phyloP scores from a whole-genome alignment of 2,113 vertebrate species.

The Xerus inauris region DNA sequence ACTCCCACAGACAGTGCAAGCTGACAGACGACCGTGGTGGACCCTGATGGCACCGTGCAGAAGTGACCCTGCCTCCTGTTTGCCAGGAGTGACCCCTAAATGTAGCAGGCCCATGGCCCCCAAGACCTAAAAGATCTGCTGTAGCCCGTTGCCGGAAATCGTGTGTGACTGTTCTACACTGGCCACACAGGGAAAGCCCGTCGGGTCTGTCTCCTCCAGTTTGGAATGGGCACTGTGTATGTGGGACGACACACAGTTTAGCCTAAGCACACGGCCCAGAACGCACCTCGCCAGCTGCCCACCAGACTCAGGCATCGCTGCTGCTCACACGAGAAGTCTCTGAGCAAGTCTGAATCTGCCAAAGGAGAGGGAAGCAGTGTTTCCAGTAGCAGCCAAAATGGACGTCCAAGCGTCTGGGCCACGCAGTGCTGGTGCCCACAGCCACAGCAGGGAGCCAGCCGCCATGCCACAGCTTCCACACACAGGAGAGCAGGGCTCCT shows the following conservation, averaged over 20 bases:
- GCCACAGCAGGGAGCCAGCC: no score
- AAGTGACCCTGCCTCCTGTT: not conserved
- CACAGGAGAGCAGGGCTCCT: not conserved
- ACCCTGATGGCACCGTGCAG: not conserved
- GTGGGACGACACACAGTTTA: no score
- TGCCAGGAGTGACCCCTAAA: no score
- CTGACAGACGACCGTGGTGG: not conserved
- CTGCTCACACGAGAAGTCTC: not conserved
- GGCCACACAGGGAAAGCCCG: not conserved
- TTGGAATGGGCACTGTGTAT: no score
- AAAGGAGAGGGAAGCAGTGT: not conserved
- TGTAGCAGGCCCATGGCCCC: not conserved
- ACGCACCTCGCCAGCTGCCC: no score
- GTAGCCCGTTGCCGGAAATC: not conserved
- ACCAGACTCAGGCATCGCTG: no score
- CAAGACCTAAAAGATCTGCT: not conserved
- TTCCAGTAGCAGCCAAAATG: no score
- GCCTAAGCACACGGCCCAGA: no score
- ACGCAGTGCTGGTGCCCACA: fast-evolving
- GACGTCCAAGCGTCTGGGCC: not conserved
- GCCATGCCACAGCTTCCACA: not conserved
- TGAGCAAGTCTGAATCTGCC: not conserved
- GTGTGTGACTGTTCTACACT: not conserved
- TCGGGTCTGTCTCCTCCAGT: no score
- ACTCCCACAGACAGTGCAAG: fast-evolving